Evolutionary conservation across 2,113 vertebrate genomes (phyloP).

Genomic region (Vombatus ursinus): DNA sequence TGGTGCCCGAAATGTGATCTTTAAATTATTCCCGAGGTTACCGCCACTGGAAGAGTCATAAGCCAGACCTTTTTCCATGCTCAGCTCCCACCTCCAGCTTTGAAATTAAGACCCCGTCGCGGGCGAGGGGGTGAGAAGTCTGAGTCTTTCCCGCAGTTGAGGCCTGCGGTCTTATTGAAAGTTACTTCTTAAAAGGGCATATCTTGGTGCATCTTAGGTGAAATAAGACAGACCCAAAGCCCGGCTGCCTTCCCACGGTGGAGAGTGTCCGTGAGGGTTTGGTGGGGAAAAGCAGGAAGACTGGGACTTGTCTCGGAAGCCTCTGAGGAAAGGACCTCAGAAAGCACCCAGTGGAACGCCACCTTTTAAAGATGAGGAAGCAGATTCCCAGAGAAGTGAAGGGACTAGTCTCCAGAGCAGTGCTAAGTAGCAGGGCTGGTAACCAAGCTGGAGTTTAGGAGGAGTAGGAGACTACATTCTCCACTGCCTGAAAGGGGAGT

Average conservation of each 20-base stretch:
- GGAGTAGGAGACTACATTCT: constrained; percentile 60
- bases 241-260: background rate
- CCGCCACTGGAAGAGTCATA: constrained; percentile 81
- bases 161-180: constrained; percentile 61
- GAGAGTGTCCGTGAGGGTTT: background rate
- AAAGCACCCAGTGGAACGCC: background rate
- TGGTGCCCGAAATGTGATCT: constrained; percentile 83
- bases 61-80: constrained; percentile 80
- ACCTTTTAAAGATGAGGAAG: background rate
- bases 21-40: constrained; percentile 84
- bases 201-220: constrained; percentile 57
- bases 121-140: constrained; percentile 45
- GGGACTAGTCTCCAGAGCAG: background rate
- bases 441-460: constrained; percentile 60
- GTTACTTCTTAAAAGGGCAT: constrained; percentile 62
- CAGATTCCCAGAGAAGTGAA: background rate
- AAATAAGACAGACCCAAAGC: constrained; percentile 54
- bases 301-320: background rate
- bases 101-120: constrained; percentile 77
- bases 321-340: background rate
- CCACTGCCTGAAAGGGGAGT: constrained; percentile 63
- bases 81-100: constrained; percentile 78
- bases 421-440: constrained; percentile 43
- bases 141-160: constrained; percentile 64
- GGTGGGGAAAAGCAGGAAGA: constrained; percentile 25